These are phyloP conservation scores for Cetoscarus ocellatus DNA, from an alignment of 2,797 vertebrate species.

Conservation along the genomic window DNA sequence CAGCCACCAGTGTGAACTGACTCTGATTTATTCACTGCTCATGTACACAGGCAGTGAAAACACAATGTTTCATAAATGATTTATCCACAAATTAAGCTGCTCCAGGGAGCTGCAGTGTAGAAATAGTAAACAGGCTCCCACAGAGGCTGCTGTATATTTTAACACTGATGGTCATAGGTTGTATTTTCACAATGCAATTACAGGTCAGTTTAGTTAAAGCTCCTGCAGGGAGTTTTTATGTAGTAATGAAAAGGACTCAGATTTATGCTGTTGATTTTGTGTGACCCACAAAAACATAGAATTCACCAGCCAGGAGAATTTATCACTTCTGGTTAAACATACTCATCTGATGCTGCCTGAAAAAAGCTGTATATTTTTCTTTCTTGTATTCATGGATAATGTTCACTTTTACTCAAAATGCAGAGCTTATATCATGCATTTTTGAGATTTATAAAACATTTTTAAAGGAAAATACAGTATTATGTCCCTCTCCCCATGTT, in stretches of 20 bases:
- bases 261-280: too few relatives aligned
- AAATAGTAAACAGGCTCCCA: slow-evolving; percentile 31
- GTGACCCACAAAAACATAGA: too few relatives aligned
- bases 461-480: too few relatives aligned
- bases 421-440: too few relatives aligned
- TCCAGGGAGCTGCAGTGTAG: slow-evolving; percentile 30
- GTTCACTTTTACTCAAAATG: too few relatives aligned
- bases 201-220: not conserved
- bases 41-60: slow-evolving; percentile 51
- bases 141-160: slow-evolving; percentile 3
- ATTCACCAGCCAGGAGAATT: too few relatives aligned
- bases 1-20: slow-evolving; percentile 15
- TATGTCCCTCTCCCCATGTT: too few relatives aligned
- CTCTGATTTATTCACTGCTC: slow-evolving; percentile 48
- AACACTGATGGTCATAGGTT: not conserved
- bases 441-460: too few relatives aligned
- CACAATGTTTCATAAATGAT: slow-evolving; percentile 65
- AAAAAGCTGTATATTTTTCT: too few relatives aligned
- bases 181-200: not conserved
- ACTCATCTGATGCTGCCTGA: too few relatives aligned
- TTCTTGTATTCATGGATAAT: too few relatives aligned
- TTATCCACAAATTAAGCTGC: slow-evolving; percentile 56
- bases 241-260: not conserved
- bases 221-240: not conserved
- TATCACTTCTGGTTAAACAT: too few relatives aligned